These are phyloP conservation scores for Empis livida DNA, from an alignment of 2,888 invertebrate genomes.

Conservation along the genomic window DNA sequence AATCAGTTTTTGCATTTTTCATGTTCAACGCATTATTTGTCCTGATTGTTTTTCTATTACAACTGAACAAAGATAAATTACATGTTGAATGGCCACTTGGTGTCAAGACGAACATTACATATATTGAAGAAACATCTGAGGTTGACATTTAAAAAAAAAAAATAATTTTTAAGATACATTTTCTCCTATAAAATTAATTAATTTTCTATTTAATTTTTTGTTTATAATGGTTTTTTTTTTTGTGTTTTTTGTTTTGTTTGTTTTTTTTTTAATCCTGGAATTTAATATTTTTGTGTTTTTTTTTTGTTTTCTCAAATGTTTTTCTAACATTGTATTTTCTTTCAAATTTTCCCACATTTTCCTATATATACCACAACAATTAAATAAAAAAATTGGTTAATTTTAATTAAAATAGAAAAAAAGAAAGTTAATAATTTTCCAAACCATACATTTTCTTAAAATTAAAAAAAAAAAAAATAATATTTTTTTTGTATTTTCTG, in stretches of 20 bases:
- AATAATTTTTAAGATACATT: background rate
- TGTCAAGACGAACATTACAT: constrained; percentile 88
- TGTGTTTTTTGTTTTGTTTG: constrained; percentile 8
- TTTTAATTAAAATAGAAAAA: no score
- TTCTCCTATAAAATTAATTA: constrained; percentile 8
- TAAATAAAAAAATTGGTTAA: no score
- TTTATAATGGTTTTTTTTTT: constrained; percentile 10
- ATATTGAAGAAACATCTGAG: constrained; percentile 85
- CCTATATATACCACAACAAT: no score
- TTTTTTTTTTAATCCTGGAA: constrained; percentile 3
- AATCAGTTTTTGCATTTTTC: constrained; percentile 94
- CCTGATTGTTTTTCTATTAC: constrained; percentile 95
- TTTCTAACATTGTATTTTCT: constrained; percentile 10
- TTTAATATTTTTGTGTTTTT: no score
- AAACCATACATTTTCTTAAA: no score
- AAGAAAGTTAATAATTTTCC: no score
- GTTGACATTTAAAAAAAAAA: constrained; percentile 38
- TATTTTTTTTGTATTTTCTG: no score
- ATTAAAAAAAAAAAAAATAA: no score
- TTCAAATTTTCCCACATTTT: constrained; percentile 2
- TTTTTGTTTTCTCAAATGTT: constrained; percentile 8
- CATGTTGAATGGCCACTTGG: constrained; percentile 96
- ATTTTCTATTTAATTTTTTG: constrained; percentile 12
- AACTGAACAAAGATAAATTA: constrained; percentile 96
- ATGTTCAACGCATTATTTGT: constrained; percentile 99